Conservation (phyloP, 2,797 vertebrate genomes). For the Sebastes goodei region DNA sequence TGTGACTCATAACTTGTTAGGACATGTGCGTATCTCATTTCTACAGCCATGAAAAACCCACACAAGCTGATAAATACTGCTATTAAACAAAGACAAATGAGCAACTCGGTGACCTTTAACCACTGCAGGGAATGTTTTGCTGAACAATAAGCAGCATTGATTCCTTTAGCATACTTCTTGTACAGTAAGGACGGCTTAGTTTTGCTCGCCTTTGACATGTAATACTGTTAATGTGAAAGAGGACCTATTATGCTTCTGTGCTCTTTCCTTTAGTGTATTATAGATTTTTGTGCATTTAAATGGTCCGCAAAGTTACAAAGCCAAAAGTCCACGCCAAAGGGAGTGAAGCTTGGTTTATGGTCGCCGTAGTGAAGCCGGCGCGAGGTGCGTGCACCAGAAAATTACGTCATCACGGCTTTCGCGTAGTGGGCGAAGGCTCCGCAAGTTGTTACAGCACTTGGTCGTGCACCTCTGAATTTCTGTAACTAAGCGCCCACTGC, state of each 20-base stretch:
- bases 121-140: slow-evolving; percentile 17
- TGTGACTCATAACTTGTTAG: neutral
- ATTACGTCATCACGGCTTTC: too few species aligned
- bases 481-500: too few species aligned
- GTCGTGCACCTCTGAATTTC: neutral
- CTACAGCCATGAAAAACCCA: neutral
- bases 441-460: neutral
- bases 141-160: slow-evolving; percentile 51
- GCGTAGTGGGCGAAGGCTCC: neutral
- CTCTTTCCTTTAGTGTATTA: too few species aligned
- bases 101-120: slow-evolving; percentile 18
- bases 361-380: too few species aligned
- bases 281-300: too few species aligned
- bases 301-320: too few species aligned
- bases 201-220: neutral
- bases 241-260: too few species aligned
- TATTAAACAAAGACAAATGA: slow-evolving; percentile 13
- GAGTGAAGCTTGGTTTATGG: too few species aligned
- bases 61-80: slow-evolving; percentile 3
- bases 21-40: neutral
- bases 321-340: too few species aligned
- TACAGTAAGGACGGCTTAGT: slow-evolving; percentile 44
- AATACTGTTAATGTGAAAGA: slow-evolving; percentile 4
- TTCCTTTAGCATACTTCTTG: slow-evolving; percentile 29
- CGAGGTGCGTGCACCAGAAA: too few species aligned